Evolutionary conservation across 2,797 vertebrate genomes (phyloP).

Genomic region (Ctenochaetus hawaiiensis): DNA sequence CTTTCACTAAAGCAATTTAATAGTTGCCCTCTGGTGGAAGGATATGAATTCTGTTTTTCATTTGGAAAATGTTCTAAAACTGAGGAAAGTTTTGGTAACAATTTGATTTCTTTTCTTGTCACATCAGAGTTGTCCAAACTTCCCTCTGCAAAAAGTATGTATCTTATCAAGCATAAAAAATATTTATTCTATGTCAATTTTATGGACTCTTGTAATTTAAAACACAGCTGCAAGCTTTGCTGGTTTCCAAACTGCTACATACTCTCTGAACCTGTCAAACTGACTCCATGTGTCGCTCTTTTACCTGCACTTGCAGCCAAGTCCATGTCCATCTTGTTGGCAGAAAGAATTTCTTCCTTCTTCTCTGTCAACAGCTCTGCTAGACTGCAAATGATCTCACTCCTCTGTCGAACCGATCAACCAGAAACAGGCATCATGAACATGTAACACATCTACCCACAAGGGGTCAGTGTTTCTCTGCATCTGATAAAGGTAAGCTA

Average conservation of each 20-base stretch:
- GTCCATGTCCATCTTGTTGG: conserved; percentile 95
- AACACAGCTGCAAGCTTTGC: neutral
- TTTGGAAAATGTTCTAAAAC: neutral
- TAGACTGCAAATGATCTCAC: conserved; percentile 92
- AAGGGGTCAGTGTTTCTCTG: conserved; percentile 56
- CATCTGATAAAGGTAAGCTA: neutral
- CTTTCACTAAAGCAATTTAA: neutral
- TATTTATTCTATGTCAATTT: no score
- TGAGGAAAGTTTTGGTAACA: no score
- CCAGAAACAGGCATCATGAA: conserved; percentile 28
- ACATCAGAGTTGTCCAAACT: no score
- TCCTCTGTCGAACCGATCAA: conserved; percentile 86
- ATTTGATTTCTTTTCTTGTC: no score
- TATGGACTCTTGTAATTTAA: no score
- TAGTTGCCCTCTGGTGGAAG: conserved; percentile 34
- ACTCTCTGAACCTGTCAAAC: neutral
- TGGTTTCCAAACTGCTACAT: neutral
- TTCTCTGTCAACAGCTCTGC: conserved; percentile 95
- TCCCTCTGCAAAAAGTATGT: no score
- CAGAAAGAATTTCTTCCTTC: conserved; percentile 93
- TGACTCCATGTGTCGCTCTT: neutral
- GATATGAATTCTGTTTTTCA: fast-evolving
- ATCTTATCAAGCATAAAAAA: no score
- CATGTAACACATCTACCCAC: conserved; percentile 28
- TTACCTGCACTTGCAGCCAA: conserved; percentile 89